phyloP scores from a whole-genome alignment of 1,140 invertebrate species.

The Mactra quadrangularis region DNA sequence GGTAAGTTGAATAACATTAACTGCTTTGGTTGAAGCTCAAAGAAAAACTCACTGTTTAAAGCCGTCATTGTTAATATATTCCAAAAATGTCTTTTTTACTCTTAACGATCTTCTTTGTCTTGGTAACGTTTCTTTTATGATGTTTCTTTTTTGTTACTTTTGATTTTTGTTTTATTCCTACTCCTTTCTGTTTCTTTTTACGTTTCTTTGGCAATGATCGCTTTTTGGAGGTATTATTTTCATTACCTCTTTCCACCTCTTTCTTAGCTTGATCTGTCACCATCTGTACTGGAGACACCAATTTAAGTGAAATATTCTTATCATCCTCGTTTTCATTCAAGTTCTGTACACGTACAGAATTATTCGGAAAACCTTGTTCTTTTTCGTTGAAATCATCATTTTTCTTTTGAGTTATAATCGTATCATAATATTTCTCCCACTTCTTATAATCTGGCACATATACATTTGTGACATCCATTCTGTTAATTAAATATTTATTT shows the following conservation, averaged over 20 bases:
- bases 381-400: conserved; percentile 1
- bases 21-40: conserved; percentile 51
- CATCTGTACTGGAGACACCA: conserved; percentile 51
- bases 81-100: conserved; percentile 10
- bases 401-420: background rate
- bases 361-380: background rate
- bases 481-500: conserved; percentile 9
- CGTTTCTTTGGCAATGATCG: background rate
- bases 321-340: conserved; percentile 18
- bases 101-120: conserved; percentile 4
- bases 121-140: conserved; percentile 1
- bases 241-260: background rate
- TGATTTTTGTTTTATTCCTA: background rate
- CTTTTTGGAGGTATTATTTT: background rate
- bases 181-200: background rate
- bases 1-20: conserved; percentile 58
- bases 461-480: background rate
- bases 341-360: background rate
- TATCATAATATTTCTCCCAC: conserved; percentile 23
- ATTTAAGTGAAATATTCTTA: conserved; percentile 4
- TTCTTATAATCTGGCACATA: conserved; percentile 31
- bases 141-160: background rate
- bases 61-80: conserved; percentile 28
- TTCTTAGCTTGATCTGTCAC: conserved; percentile 36
- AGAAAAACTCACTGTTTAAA: conserved; percentile 30